Evolutionary conservation across 2,888 invertebrate species (phyloP).

Genomic region (Gortyna flavago): DNA sequence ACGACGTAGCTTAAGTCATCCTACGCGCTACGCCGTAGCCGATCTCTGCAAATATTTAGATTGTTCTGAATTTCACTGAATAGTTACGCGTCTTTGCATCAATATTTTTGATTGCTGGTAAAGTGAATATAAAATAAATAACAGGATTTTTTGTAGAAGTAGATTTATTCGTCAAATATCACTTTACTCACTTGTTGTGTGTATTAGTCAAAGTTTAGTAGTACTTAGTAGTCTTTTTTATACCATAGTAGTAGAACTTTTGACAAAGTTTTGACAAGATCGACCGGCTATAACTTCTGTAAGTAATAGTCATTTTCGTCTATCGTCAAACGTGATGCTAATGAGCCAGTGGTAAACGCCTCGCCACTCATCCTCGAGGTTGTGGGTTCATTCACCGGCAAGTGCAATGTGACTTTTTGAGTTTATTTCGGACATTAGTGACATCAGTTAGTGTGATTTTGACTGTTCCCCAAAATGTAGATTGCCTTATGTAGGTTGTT

Average conservation of each 20-base stretch:
- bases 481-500: background rate
- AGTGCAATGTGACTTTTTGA: background rate
- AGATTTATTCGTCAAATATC: too few species aligned
- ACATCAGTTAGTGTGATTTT: background rate
- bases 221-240: too few species aligned
- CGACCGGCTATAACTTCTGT: background rate
- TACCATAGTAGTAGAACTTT: background rate
- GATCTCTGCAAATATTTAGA: background rate
- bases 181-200: background rate
- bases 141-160: background rate
- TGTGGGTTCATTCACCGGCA: too few species aligned
- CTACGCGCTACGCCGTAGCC: slow-evolving; percentile 12
- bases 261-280: background rate
- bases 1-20: slow-evolving; percentile 4
- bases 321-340: background rate
- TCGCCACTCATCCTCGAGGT: too few species aligned
- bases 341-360: too few species aligned
- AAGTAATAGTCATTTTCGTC: background rate
- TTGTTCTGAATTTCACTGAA: background rate
- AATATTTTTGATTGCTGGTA: background rate
- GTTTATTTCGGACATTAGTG: background rate
- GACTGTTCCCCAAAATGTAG: background rate
- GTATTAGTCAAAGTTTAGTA: background rate
- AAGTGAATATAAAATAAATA: background rate
- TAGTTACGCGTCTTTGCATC: background rate